These are phyloP conservation scores for Drosophila orosa DNA, from an alignment of 1,140 invertebrate genomes.

Conservation along the genomic window DNA sequence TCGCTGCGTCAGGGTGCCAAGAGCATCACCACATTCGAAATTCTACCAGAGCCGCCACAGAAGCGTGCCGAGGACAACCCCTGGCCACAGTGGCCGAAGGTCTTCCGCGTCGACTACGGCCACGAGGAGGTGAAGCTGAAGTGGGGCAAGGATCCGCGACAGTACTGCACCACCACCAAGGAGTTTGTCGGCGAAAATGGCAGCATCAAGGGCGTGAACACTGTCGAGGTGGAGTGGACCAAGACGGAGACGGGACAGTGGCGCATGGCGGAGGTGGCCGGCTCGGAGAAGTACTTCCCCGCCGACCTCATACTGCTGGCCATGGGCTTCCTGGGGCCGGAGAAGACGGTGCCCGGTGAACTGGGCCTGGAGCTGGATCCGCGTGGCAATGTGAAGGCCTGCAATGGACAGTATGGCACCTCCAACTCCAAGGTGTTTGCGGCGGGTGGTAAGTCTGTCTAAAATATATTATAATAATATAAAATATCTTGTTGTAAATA, in stretches of 20 bases:
- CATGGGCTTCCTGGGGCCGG: slow-evolving; percentile 99
- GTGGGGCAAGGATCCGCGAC: slow-evolving; percentile 96
- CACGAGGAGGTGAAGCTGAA: slow-evolving; percentile 98
- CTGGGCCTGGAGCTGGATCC: slow-evolving; percentile 94
- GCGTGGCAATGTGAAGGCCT: slow-evolving; percentile 96
- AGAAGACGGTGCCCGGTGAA: slow-evolving; percentile 94
- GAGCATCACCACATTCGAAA: slow-evolving; percentile 98
- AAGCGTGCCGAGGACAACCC: slow-evolving; percentile 94
- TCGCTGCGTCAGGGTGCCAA: slow-evolving; percentile 98
- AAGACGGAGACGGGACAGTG: slow-evolving; percentile 96
- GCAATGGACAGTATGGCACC: slow-evolving; percentile 91
- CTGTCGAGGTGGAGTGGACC: slow-evolving; percentile 96
- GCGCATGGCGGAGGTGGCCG: slow-evolving; percentile 96
- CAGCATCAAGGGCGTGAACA: slow-evolving; percentile 94
- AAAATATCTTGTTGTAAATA: not conserved
- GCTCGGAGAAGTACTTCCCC: slow-evolving; percentile 92
- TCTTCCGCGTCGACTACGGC: slow-evolving; percentile 99
- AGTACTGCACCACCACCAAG: slow-evolving; percentile 97
- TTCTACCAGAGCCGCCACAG: slow-evolving; percentile 95
- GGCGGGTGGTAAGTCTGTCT: slow-evolving; percentile 91
- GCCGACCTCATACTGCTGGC: slow-evolving; percentile 97
- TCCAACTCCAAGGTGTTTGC: slow-evolving; percentile 95
- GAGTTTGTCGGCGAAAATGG: slow-evolving; percentile 97
- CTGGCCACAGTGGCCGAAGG: slow-evolving; percentile 98
- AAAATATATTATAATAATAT: rapidly evolving